These are phyloP conservation scores for Pseudolaguvia tuberculata DNA, from an alignment of 2,113 vertebrate species.

Conservation along the genomic window DNA sequence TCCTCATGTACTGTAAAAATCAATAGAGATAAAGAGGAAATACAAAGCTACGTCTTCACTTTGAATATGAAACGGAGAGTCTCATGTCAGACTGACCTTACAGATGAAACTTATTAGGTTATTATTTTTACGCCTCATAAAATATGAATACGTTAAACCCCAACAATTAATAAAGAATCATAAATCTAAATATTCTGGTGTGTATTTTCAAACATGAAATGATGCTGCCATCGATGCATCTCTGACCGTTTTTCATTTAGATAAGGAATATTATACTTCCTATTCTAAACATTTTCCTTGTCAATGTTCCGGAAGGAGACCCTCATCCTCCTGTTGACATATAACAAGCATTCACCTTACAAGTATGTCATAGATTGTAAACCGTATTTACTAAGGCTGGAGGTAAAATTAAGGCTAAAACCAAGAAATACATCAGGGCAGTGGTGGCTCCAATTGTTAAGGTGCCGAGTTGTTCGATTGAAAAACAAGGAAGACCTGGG, in stretches of 20 bases:
- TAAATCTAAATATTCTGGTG: slow-evolving; percentile 75
- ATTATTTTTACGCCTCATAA: slow-evolving; percentile 79
- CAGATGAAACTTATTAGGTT: slow-evolving; percentile 71
- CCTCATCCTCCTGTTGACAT: slow-evolving; percentile 53
- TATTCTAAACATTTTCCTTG: slow-evolving; percentile 64
- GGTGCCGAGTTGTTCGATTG: too few relatives aligned
- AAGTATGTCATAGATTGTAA: slow-evolving; percentile 72
- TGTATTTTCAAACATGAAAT: slow-evolving; percentile 61
- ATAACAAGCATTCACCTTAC: slow-evolving; percentile 67
- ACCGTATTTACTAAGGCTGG: slow-evolving; percentile 72
- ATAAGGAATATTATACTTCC: slow-evolving; percentile 66
- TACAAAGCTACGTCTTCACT: slow-evolving; percentile 20
- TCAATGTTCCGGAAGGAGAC: slow-evolving; percentile 70
- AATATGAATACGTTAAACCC: slow-evolving; percentile 72
- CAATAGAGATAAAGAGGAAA: slow-evolving; percentile 17
- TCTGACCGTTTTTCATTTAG: slow-evolving; percentile 63
- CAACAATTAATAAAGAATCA: slow-evolving; percentile 73
- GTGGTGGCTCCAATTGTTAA: too few relatives aligned
- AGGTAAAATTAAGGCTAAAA: slow-evolving; percentile 82
- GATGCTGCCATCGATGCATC: slow-evolving; percentile 35
- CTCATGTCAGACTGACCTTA: slow-evolving; percentile 57
- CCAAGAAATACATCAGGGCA: slow-evolving; percentile 64
- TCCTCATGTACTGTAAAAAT: slow-evolving; percentile 4
- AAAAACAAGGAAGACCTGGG: too few relatives aligned
- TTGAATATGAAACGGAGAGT: slow-evolving; percentile 38